These are phyloP conservation scores for Villa cingulata DNA, from an alignment of 2,888 invertebrate genomes.

Conservation along the genomic window DNA sequence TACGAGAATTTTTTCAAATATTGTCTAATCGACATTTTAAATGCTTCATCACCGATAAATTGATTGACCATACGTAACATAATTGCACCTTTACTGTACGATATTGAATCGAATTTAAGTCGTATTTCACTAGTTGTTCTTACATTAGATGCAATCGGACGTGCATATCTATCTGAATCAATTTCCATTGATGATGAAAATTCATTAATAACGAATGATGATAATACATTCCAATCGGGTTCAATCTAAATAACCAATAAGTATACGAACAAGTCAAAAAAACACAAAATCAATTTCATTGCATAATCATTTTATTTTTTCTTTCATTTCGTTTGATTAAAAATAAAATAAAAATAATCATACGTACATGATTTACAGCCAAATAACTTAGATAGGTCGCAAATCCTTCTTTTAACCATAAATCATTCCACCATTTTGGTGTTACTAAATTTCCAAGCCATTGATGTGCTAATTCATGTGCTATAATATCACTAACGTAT, in stretches of 20 bases:
- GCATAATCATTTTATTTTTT: not conserved
- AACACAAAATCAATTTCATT: not conserved
- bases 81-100: constrained; percentile 60
- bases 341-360: not conserved
- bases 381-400: constrained; percentile 40
- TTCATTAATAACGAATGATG: constrained; percentile 43
- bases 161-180: constrained; percentile 49
- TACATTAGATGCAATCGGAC: constrained; percentile 51
- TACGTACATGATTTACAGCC: constrained; percentile 26
- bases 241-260: constrained; percentile 39
- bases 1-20: constrained; percentile 42
- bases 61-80: constrained; percentile 59
- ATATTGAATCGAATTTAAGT: constrained; percentile 56
- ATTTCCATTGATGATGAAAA: constrained; percentile 42
- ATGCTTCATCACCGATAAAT: constrained; percentile 49
- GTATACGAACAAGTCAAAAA: not conserved
- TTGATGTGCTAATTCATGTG: constrained; percentile 70
- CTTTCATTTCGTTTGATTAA: not conserved
- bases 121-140: constrained; percentile 46
- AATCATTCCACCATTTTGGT: constrained; percentile 59
- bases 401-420: constrained; percentile 51
- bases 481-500: constrained; percentile 49
- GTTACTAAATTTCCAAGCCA: constrained; percentile 72
- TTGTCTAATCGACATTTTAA: constrained; percentile 40
- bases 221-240: constrained; percentile 44